Conservation (phyloP, 2,888 invertebrate genomes). For the Parnassius apollo region DNA sequence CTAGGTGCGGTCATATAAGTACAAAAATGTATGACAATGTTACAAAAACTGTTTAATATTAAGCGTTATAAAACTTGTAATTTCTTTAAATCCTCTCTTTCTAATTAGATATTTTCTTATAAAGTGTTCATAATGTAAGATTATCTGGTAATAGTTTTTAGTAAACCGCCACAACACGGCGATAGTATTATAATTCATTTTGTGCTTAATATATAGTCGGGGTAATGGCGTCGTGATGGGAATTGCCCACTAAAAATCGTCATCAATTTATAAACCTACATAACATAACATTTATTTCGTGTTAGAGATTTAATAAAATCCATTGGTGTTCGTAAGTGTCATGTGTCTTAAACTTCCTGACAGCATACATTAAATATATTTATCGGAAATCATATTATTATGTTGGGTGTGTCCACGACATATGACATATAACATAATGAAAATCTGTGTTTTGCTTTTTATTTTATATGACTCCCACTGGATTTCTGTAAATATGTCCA, state of each 20-base stretch:
- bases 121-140: too few species aligned
- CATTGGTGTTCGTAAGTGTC: neutral
- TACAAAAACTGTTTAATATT: too few species aligned
- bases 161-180: too few species aligned
- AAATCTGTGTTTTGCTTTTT: neutral
- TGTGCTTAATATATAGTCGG: too few species aligned
- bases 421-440: neutral
- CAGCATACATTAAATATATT: constrained; percentile 1
- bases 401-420: neutral
- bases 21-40: too few species aligned
- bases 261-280: neutral
- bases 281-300: neutral
- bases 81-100: too few species aligned
- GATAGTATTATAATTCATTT: too few species aligned
- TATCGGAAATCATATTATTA: neutral
- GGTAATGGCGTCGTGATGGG: neutral
- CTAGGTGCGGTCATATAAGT: too few species aligned
- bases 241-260: neutral
- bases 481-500: neutral
- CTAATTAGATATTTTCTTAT: too few species aligned
- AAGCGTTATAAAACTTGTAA: too few species aligned
- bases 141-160: too few species aligned
- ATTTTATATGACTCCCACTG: neutral
- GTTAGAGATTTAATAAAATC: neutral
- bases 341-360: neutral